Evolutionary conservation across 2,797 vertebrate species (phyloP), one percentile per base, ranked within the genome.

Genomic region (Pyrocephalus nanus): DNA sequence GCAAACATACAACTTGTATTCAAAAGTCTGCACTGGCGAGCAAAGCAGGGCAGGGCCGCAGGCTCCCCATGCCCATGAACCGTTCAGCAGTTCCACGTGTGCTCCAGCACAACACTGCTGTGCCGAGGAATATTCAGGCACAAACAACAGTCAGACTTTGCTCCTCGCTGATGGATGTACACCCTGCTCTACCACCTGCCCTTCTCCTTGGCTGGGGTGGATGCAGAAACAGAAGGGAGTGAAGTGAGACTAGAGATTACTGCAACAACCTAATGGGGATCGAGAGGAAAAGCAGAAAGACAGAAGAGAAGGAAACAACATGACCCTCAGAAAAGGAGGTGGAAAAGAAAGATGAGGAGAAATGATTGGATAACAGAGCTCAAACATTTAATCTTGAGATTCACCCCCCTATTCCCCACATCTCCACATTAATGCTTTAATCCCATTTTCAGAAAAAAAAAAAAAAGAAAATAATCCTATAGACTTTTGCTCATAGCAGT

Each of bases 31-130:
- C 10, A 11, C 3, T 18, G 19, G 38, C 0, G 4, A 62, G 15
- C 9, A 14, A 23, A 29, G 58, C 20, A 25, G 15, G 8, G 14
- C 15, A 40, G 40, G 5, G 20, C 23, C 48, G 58, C 29, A 30
- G n/a, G 8, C 12, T 83, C 21, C 29, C 17, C 5, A 2, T 0
- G 1, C n/a, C 70, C 20, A 8, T 0, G 0, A 1, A 2, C 7
- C 0, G 0, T 15, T 30, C 9, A 29, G 40, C 8, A 23, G 18
- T 11, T 50, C 16, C 6, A 3, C 70, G 16, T 0, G 0, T 12
- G 47, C 51, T 47, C 65, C 36, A 50, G 61, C 34, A 47, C 32
- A 15, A 62, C 12, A 14, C 5, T 8, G 19, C 29, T n/a, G 3
- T 4, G 22, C 10, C 0, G 0, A 53, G 43, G 22, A 16, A 50